A percentile compares a stretch with the other conserved stretches of the same genome.
Conservation (phyloP, 2,888 invertebrate genomes). For the Pocota personata region DNA sequence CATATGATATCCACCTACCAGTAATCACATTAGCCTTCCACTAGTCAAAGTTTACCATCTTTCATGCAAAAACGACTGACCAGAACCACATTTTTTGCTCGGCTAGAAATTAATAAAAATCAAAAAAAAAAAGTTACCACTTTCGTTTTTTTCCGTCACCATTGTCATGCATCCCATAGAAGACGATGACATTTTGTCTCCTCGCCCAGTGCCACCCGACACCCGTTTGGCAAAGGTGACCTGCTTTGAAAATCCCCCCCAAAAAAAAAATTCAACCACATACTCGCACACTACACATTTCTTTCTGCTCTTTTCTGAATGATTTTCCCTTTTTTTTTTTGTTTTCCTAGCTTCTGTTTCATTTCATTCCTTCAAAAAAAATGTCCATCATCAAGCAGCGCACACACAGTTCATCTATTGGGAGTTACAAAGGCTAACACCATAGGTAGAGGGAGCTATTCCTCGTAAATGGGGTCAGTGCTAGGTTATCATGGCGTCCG, state of each 20-base stretch:
- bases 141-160: constrained; percentile 51
- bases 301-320: constrained; percentile 42
- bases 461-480: constrained; percentile 73
- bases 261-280: constrained; percentile 26
- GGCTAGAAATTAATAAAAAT: constrained; percentile 48
- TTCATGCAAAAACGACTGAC: not conserved
- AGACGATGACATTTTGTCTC: too few relatives aligned
- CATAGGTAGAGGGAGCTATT: constrained; percentile 25
- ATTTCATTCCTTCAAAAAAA: constrained; percentile 56
- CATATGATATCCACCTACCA: constrained; percentile 31
- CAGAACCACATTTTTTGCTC: constrained; percentile 19
- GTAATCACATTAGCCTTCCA: constrained; percentile 21
- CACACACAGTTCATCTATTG: constrained; percentile 60
- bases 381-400: constrained; percentile 62
- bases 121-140: constrained; percentile 28
- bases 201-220: not conserved
- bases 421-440: constrained; percentile 46
- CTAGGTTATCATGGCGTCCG: constrained; percentile 72
- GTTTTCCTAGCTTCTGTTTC: constrained; percentile 65
- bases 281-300: constrained; percentile 39
- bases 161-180: constrained; percentile 28
- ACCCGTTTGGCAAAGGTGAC: constrained; percentile 55
- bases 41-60: not conserved
- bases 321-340: constrained; percentile 57
- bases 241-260: constrained; percentile 45